Evolutionary conservation across 2,113 vertebrate species (phyloP), one percentile per base, ranked within the genome.

Genomic region (Tachysurus vachellii): DNA sequence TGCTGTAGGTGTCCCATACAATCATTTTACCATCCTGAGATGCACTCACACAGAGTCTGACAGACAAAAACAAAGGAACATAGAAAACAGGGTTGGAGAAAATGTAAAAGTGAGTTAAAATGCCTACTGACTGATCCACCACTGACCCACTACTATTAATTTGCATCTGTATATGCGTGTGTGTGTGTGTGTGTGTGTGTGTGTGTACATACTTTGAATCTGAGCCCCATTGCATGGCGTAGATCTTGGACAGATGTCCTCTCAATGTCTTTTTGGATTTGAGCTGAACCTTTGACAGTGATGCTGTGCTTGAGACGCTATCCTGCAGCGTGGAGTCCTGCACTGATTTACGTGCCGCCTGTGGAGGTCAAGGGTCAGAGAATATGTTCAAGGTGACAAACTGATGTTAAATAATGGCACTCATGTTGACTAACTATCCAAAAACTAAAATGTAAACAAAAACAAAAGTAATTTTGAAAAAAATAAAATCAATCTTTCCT

Each of bases 21-120:
- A 99, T 99, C 87, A 99, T 95, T 89, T 99, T 99, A 85, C 98
- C 98, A 2, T 99, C 98, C 92, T 99, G 98, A 0, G 98, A 99
- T 50, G 98, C 98, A 92, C 98, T 99, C 91, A 99, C 97, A 92
- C 99, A 95, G 88, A 98, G 94, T 92, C 97, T 99, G 91, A 71
- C 21, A 87, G 66, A 64, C n/a, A 84, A 10, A 36, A 3, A 42
- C 9, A 87, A 4, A 59, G 47, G 47, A 14, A 85, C 23, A 50
- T 21, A 9, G 2, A 44, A 26, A 75, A 5, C 47, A n/a, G 7
- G 11, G 14, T 53, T 53, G 13, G 17, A 19, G 17, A 31, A 71
- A 71, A 42, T 42, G 19, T 19, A 17, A 73, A 36, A 9, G 3
- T 42, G 61, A 13, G 7, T 28, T 12, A 77, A 44, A 23, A 44